Evolutionary conservation across 2,797 vertebrate species (phyloP).

Genomic region (Sebastolobus altivelis): DNA sequence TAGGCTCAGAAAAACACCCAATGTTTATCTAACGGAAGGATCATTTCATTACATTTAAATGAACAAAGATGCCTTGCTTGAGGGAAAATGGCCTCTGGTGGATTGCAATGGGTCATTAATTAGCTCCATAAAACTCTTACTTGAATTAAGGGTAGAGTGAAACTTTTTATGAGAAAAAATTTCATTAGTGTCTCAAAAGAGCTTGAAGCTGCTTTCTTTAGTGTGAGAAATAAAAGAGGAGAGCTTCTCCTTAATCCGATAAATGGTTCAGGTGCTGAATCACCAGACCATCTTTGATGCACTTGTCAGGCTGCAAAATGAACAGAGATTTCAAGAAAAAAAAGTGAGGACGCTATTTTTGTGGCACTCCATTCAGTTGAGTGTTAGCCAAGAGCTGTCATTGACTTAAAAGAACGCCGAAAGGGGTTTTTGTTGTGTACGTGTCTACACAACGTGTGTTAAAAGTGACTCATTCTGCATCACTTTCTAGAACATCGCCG

Average conservation of each 20-base stretch:
- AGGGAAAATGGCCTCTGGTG: constrained; percentile 47
- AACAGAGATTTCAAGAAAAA: constrained; percentile 41
- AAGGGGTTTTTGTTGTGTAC: constrained; percentile 33
- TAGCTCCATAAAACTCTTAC: constrained; percentile 52
- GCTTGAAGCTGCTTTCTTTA: constrained; percentile 44
- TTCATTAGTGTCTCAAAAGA: constrained; percentile 53
- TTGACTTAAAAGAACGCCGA: constrained; percentile 59
- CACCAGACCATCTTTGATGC: constrained; percentile 46
- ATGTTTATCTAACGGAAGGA: constrained; percentile 33
- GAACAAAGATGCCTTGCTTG: constrained; percentile 57
- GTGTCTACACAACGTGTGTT: constrained; percentile 23
- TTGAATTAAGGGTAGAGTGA: constrained; percentile 52
- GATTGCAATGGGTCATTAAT: constrained; percentile 63
- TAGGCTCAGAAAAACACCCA: constrained; percentile 1
- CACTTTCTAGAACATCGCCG: constrained; percentile 30
- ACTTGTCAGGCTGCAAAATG: constrained; percentile 41
- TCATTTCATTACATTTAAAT: constrained; percentile 59
- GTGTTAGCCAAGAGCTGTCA: constrained; percentile 56
- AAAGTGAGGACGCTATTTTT: constrained; percentile 56
- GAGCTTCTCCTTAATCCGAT: constrained; percentile 47
- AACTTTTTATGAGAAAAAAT: constrained; percentile 53
- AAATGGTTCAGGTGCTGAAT: constrained; percentile 54
- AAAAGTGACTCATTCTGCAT: constrained; percentile 59
- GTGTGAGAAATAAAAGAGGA: constrained; percentile 41
- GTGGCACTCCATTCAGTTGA: constrained; percentile 51